Evolutionary conservation across 1,140 invertebrate species (phyloP).

Genomic region (Delia radicum): DNA sequence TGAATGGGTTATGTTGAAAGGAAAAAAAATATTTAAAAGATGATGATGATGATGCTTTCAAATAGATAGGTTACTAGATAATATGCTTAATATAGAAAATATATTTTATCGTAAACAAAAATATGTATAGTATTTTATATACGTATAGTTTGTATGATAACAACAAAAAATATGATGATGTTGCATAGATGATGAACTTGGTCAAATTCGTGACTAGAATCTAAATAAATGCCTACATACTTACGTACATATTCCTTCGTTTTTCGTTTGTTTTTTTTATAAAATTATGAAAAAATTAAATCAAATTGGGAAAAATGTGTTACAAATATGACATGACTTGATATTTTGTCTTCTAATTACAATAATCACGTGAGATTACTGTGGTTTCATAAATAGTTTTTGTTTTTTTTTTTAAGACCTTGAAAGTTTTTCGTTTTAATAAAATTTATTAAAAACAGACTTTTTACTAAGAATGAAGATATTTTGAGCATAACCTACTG

Average conservation of each 20-base stretch:
- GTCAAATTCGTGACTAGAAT: conserved; percentile 23
- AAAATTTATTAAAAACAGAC: no score
- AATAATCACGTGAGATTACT: no score
- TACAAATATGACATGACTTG: not conserved
- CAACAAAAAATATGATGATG: not conserved
- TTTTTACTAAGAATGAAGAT: no score
- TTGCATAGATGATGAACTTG: conserved; percentile 7
- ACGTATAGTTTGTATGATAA: not conserved
- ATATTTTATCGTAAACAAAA: not conserved
- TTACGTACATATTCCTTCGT: not conserved
- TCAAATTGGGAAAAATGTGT: not conserved
- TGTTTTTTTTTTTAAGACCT: no score
- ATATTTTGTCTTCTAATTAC: no score
- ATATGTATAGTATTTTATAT: not conserved
- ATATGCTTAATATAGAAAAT: not conserved
- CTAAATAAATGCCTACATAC: conserved; percentile 12
- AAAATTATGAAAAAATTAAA: not conserved
- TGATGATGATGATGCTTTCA: conserved; percentile 3
- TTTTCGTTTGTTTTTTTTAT: not conserved
- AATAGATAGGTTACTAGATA: conserved; percentile 8
- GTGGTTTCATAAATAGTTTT: no score
- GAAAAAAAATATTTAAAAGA: no score
- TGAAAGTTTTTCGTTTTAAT: no score
- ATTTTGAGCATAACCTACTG: no score
- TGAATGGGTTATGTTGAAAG: not conserved